phyloP scores from a whole-genome alignment of 2,888 invertebrate genomes.

The Masnerella sp. region DNA sequence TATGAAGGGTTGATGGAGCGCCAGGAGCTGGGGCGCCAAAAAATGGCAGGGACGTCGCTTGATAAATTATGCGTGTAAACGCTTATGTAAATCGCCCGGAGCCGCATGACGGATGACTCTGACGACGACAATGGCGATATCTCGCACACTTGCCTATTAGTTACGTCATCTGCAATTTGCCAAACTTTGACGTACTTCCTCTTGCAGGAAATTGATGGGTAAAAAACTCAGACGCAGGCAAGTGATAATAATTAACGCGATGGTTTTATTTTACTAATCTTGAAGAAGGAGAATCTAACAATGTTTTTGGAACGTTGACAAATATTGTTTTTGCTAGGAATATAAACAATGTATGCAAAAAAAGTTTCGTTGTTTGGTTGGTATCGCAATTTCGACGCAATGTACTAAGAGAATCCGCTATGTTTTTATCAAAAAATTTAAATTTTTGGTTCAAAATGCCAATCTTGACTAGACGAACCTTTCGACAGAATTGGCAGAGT shows the following conservation, averaged over 20 bases:
- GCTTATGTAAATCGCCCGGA: conserved; percentile 71
- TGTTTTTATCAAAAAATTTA: no score
- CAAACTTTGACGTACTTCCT: conserved; percentile 18
- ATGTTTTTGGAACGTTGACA: background rate
- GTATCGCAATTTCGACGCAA: no score
- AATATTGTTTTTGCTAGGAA: background rate
- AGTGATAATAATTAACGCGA: conserved; percentile 1
- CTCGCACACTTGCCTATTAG: conserved; percentile 47
- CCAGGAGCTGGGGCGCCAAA: conserved; percentile 34
- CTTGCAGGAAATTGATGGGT: background rate
- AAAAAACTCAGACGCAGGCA: background rate
- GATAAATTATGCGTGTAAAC: conserved; percentile 73
- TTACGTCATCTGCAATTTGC: conserved; percentile 42
- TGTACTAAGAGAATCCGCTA: no score
- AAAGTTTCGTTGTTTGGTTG: no score
- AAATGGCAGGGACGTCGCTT: conserved; percentile 52
- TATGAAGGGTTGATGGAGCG: conserved; percentile 64
- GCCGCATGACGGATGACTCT: conserved; percentile 58
- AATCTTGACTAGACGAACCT: no score
- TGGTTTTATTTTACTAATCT: background rate
- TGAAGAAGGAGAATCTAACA: background rate
- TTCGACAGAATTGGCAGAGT: conserved; percentile 8
- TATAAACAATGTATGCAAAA: background rate
- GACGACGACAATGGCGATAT: conserved; percentile 48
- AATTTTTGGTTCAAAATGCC: no score